Percentiles rank a stretch among this genome's conserved stretches.
Conservation (phyloP, 2,888 invertebrate species). For the Dinocampus coccinellae region DNA sequence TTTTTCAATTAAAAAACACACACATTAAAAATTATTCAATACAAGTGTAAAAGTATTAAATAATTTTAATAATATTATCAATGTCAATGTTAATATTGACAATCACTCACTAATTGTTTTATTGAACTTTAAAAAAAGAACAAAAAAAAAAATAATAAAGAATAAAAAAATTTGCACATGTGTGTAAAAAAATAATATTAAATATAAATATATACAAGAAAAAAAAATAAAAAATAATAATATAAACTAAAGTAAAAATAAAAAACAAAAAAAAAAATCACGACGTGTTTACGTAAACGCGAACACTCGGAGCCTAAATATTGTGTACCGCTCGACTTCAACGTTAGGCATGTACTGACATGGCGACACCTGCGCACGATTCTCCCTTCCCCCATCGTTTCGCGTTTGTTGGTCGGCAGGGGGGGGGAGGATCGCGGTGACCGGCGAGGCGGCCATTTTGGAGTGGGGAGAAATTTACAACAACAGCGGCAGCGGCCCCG, state of each 20-base stretch:
- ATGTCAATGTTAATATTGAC: not conserved
- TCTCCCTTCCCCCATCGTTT: conserved; percentile 60
- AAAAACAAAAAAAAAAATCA: too few species aligned
- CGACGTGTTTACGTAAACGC: conserved; percentile 5
- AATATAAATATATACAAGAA: too few species aligned
- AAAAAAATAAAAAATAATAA: too few species aligned
- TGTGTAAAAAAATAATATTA: too few species aligned
- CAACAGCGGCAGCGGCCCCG: not conserved
- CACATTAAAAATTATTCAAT: not conserved
- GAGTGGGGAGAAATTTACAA: conserved; percentile 53
- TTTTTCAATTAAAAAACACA: not conserved
- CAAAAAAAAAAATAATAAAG: not conserved
- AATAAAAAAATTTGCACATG: too few species aligned
- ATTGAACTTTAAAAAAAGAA: not conserved
- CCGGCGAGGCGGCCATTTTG: conserved; percentile 66
- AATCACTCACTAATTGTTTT: not conserved
- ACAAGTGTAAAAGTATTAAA: too few species aligned
- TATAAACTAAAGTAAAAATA: too few species aligned
- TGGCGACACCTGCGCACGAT: conserved; percentile 69
- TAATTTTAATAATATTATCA: not conserved
- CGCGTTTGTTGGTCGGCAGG: too few species aligned
- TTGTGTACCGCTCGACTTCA: conserved; percentile 66
- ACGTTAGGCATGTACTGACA: conserved; percentile 69
- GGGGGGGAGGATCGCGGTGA: conserved; percentile 54
- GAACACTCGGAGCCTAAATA: conserved; percentile 31